phyloP scores from a whole-genome alignment of 2,888 invertebrate genomes.

The Tholera decimalis region DNA sequence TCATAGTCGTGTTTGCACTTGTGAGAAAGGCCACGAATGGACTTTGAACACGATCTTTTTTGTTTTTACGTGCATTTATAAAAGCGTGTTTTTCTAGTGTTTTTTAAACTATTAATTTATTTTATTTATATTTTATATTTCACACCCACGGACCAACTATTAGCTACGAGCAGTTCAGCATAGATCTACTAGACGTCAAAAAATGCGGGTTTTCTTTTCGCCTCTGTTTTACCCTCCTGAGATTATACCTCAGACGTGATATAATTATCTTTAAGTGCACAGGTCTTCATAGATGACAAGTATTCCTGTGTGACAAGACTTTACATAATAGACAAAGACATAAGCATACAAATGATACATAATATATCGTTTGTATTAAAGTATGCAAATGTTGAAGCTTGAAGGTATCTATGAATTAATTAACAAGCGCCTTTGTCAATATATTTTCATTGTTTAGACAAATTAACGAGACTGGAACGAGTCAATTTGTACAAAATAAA shows the following conservation, averaged over 20 bases:
- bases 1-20: too few relatives aligned
- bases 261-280: background rate
- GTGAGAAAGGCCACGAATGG: too few relatives aligned
- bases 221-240: background rate
- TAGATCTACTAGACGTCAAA: background rate
- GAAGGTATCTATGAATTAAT: slow-evolving; percentile 38
- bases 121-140: too few relatives aligned
- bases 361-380: slow-evolving; percentile 28
- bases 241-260: slow-evolving; percentile 1
- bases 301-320: slow-evolving; percentile 25
- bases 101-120: too few relatives aligned
- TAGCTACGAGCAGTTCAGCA: too few relatives aligned
- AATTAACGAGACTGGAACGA: background rate
- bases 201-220: background rate
- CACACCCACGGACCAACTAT: too few relatives aligned
- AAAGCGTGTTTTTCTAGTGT: too few relatives aligned
- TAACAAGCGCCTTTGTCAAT: slow-evolving; percentile 14
- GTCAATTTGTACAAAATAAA: slow-evolving; percentile 2
- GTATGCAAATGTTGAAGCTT: slow-evolving; percentile 38
- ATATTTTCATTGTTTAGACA: slow-evolving; percentile 31
- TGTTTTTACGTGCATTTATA: too few relatives aligned
- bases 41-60: too few relatives aligned
- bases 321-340: slow-evolving; percentile 37
- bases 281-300: slow-evolving; percentile 24
- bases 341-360: slow-evolving; percentile 4